These are phyloP conservation scores for Hoplodrina ambigua DNA, from an alignment of 2,888 invertebrate genomes.

Conservation along the genomic window DNA sequence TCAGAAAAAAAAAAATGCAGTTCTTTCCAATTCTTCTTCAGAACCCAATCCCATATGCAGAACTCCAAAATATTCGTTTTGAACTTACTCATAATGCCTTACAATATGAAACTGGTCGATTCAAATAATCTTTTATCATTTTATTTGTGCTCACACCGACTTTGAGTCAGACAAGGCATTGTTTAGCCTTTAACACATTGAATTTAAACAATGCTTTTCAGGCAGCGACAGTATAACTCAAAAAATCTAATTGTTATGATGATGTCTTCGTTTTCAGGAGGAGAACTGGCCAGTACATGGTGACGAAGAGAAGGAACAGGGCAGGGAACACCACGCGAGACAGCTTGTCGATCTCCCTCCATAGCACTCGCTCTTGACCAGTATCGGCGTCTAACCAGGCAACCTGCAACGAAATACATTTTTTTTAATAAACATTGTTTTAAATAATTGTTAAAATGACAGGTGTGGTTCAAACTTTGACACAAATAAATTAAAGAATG, in stretches of 20 bases:
- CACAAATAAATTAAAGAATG: too few species aligned
- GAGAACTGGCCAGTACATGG: conserved; percentile 95
- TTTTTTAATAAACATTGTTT: not conserved
- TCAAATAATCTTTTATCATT: conserved; percentile 5
- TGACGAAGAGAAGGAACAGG: conserved; percentile 94
- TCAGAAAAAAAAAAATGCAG: too few species aligned
- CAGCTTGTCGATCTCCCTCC: conserved; percentile 94
- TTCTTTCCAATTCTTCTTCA: not conserved
- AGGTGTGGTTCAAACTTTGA: not conserved
- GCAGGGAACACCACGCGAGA: conserved; percentile 94
- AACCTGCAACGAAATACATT: conserved; percentile 80
- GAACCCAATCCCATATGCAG: not conserved
- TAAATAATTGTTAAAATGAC: not conserved
- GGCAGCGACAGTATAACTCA: conserved; percentile 45
- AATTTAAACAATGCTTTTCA: conserved; percentile 33
- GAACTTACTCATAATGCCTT: conserved; percentile 16
- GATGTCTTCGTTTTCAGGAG: conserved; percentile 91
- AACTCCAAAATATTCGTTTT: conserved; percentile 5
- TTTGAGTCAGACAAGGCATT: conserved; percentile 19
- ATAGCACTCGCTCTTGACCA: conserved; percentile 93
- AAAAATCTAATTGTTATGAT: conserved; percentile 78
- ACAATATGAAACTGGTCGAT: conserved; percentile 14
- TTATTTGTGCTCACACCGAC: conserved; percentile 10
- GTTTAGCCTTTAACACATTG: conserved; percentile 15
- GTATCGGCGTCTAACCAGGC: conserved; percentile 92